Evolutionary conservation across 2,797 vertebrate genomes (phyloP).

Genomic region (Lemur catta): DNA sequence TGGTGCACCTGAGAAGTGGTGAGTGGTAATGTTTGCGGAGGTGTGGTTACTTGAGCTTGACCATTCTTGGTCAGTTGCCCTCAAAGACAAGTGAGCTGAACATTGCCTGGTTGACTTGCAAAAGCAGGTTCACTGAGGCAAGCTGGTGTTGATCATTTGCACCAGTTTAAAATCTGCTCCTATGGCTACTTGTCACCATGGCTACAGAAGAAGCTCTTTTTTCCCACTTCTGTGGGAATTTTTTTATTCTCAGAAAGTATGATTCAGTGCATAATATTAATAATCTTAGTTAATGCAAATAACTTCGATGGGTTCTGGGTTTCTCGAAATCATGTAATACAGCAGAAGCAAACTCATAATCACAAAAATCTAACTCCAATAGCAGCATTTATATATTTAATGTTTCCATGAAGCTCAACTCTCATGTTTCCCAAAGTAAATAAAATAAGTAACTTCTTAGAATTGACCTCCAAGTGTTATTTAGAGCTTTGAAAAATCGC

Average conservation of each 20-base stretch:
- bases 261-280: neutral
- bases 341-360: neutral
- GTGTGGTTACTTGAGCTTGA: neutral
- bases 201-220: neutral
- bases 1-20: no score
- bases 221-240: neutral
- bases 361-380: neutral
- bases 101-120: fast-evolving
- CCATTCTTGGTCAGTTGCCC: neutral
- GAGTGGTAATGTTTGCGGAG: no score
- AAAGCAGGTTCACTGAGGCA: neutral
- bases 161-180: neutral
- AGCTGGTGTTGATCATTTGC: neutral
- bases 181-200: neutral
- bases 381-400: neutral
- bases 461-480: neutral
- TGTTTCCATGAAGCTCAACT: neutral
- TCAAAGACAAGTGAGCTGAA: neutral
- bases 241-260: neutral
- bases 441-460: neutral
- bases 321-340: neutral
- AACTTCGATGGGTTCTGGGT: neutral
- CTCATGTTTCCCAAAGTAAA: neutral
- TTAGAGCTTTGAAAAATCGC: constrained; percentile 1
- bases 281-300: neutral